phyloP scores from a whole-genome alignment of 2,888 invertebrate genomes.

The Coenonympha glycerion region DNA sequence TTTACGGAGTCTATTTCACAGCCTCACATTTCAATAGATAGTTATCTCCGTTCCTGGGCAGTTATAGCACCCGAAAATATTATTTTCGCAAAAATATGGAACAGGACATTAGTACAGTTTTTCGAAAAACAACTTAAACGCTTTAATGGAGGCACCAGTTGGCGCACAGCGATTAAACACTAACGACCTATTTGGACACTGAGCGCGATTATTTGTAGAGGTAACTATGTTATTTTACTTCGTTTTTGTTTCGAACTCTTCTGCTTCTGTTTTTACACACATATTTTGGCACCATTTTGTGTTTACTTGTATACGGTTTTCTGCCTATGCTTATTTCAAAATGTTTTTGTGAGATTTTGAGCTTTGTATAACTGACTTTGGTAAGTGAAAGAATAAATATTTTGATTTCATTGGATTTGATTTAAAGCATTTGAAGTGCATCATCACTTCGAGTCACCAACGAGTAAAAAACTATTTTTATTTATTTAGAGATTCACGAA shows the following conservation, averaged over 20 bases:
- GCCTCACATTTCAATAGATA: too few relatives aligned
- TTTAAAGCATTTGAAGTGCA: too few relatives aligned
- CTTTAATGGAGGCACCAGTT: conserved; percentile 40
- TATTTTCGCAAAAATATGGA: conserved; percentile 17
- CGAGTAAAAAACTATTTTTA: too few relatives aligned
- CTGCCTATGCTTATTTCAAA: background rate
- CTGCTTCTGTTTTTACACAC: conserved; percentile 9
- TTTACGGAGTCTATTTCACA: background rate
- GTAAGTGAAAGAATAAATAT: too few relatives aligned
- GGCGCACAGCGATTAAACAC: conserved; percentile 43
- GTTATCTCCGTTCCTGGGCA: background rate
- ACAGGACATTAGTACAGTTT: conserved; percentile 21
- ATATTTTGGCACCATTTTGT: conserved; percentile 4
- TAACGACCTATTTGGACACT: conserved; percentile 46
- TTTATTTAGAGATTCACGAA: too few relatives aligned
- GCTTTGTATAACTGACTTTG: too few relatives aligned
- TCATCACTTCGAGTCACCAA: too few relatives aligned
- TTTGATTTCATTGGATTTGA: too few relatives aligned
- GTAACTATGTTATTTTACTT: conserved; percentile 25
- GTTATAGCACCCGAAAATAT: conserved; percentile 3
- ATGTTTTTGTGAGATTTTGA: background rate
- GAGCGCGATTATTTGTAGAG: conserved; percentile 26
- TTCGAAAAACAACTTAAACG: conserved; percentile 33
- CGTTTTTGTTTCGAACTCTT: conserved; percentile 21
- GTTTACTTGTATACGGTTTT: background rate